Percentiles rank a stretch among this genome's conserved stretches.
phyloP scores from a whole-genome alignment of 2,888 invertebrate genomes.

The Philereme transversata region DNA sequence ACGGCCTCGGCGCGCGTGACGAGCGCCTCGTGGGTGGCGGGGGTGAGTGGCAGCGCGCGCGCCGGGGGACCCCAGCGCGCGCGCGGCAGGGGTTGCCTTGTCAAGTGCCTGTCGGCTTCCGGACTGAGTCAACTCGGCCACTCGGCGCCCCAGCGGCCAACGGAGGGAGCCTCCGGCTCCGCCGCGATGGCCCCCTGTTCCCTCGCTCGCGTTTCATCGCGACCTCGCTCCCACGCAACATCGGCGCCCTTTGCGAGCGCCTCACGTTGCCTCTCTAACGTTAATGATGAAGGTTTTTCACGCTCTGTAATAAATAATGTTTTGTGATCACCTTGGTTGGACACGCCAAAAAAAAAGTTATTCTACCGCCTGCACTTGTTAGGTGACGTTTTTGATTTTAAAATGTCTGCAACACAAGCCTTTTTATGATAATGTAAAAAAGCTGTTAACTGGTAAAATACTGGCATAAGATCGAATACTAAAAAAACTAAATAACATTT shows the following conservation, averaged over 20 bases:
- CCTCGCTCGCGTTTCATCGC: slow-evolving; percentile 53
- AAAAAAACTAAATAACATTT: no score
- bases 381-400: no score
- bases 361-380: no score
- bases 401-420: no score
- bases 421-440: no score
- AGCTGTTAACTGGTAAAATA: no score
- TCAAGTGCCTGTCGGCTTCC: slow-evolving; percentile 61
- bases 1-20: slow-evolving; percentile 91
- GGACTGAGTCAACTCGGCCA: slow-evolving; percentile 99
- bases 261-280: slow-evolving; percentile 86
- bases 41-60: slow-evolving; percentile 47
- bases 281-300: slow-evolving; percentile 87
- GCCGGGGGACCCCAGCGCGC: slow-evolving; percentile 55
- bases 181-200: slow-evolving; percentile 57
- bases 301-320: slow-evolving; percentile 83
- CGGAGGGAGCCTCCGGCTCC: slow-evolving; percentile 88
- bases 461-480: no score
- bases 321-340: no score
- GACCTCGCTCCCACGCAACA: slow-evolving; percentile 57
- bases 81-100: slow-evolving; percentile 57
- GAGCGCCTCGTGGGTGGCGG: slow-evolving; percentile 90
- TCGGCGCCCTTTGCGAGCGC: slow-evolving; percentile 84
- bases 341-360: no score
- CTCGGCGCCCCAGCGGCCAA: slow-evolving; percentile 96